Evolutionary conservation across 2,113 vertebrate genomes (phyloP).

Genomic region (Thryonomys swinderianus): DNA sequence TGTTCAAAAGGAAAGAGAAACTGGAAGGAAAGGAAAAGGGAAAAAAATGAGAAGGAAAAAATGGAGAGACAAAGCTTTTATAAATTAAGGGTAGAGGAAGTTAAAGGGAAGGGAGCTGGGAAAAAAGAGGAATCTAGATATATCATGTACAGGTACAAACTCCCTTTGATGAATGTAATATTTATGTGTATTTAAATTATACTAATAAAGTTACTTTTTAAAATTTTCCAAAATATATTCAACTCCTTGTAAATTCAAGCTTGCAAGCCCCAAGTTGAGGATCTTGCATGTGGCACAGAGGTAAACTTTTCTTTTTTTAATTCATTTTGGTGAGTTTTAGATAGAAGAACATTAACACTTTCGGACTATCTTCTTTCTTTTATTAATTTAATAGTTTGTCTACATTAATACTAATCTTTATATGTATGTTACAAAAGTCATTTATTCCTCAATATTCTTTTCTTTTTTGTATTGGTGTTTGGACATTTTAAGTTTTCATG

Average conservation of each 20-base stretch:
- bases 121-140: no score
- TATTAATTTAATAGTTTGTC: not conserved
- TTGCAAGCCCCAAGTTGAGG: not conserved
- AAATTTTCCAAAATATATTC: not conserved
- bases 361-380: not conserved
- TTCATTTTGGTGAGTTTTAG: conserved; percentile 2
- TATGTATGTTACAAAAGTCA: not conserved
- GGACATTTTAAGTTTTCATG: conserved; percentile 12
- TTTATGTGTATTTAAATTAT: no score
- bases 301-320: conserved; percentile 21
- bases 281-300: not conserved
- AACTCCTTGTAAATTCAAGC: not conserved
- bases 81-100: no score
- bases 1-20: no score
- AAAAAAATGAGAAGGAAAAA: no score
- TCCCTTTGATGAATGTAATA: no score
- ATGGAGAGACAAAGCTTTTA: no score
- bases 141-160: no score
- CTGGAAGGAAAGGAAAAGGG: no score
- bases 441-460: conserved; percentile 49
- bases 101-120: no score
- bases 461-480: conserved; percentile 50
- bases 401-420: conserved; percentile 10
- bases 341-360: not conserved
- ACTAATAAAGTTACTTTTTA: no score